phyloP scores from a whole-genome alignment of 2,113 vertebrate species.

The Ahaetulla prasina region DNA sequence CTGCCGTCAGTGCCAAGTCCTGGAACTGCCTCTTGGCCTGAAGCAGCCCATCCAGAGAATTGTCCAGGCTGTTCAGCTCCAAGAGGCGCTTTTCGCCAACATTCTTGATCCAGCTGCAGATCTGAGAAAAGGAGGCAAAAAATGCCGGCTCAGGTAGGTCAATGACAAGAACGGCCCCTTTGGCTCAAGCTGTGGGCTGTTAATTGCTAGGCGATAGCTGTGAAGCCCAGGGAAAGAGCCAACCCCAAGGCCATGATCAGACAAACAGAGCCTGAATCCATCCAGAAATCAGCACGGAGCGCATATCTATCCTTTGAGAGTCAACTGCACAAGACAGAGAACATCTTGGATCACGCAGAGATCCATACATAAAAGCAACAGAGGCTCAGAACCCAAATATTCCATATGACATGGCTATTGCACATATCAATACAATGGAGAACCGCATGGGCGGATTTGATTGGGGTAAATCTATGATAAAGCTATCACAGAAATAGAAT shows the following conservation, averaged over 20 bases:
- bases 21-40: slow-evolving; percentile 71
- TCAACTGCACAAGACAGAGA: not conserved
- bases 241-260: not conserved
- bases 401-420: not conserved
- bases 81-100: slow-evolving; percentile 75
- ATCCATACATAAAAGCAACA: not conserved
- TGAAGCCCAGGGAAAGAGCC: not conserved
- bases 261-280: too few species aligned
- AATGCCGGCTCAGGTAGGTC: not conserved
- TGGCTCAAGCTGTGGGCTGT: not conserved
- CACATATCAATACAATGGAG: not conserved
- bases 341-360: not conserved
- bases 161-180: not conserved
- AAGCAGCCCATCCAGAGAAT: slow-evolving; percentile 75
- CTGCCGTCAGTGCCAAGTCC: slow-evolving; percentile 76
- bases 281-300: not conserved
- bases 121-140: slow-evolving; percentile 62
- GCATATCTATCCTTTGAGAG: not conserved
- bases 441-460: not conserved
- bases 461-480: not conserved
- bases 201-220: not conserved
- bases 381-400: not conserved
- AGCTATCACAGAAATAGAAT: not conserved
- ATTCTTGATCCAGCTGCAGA: slow-evolving; percentile 79
- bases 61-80: slow-evolving; percentile 63